Percentiles rank a stretch among this genome's conserved stretches.
These are phyloP conservation scores for Lacerta bilineata DNA, from an alignment of 2,797 vertebrate species.

Conservation along the genomic window DNA sequence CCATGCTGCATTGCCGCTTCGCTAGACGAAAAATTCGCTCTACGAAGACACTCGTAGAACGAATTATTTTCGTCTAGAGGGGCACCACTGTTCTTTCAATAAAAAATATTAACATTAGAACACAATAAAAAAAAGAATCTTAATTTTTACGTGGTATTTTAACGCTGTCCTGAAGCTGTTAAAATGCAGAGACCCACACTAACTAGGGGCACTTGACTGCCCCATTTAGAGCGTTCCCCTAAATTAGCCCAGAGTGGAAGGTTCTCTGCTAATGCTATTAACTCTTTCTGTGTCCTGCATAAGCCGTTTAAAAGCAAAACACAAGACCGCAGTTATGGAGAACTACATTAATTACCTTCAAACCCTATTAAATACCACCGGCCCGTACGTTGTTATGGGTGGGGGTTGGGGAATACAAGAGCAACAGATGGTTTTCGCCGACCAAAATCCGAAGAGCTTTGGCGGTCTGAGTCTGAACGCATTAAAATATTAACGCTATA, in stretches of 20 bases:
- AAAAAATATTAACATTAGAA: no score
- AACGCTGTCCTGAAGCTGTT: neutral
- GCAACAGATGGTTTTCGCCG: constrained; percentile 25
- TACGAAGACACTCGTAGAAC: no score
- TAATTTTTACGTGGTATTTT: neutral
- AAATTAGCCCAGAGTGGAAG: neutral
- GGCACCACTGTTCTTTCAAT: no score
- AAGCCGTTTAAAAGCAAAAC: neutral
- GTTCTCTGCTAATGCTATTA: neutral
- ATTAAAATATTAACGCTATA: constrained; percentile 46
- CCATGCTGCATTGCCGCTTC: no score
- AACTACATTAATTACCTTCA: constrained; percentile 16
- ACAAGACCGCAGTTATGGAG: neutral
- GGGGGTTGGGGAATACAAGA: constrained; percentile 1
- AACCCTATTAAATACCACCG: constrained; percentile 22
- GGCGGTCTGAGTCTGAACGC: neutral
- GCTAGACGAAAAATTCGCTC: no score
- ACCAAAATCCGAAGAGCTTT: constrained; percentile 31
- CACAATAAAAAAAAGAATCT: neutral
- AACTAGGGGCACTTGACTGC: no score
- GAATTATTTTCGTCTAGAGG: no score
- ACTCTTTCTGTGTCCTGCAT: neutral
- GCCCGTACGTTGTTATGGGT: neutral
- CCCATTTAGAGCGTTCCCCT: accelerated
- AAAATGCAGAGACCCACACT: no score